These are phyloP conservation scores for Rugalucina vietnamica DNA, from an alignment of 2,888 invertebrate genomes.

Conservation along the genomic window DNA sequence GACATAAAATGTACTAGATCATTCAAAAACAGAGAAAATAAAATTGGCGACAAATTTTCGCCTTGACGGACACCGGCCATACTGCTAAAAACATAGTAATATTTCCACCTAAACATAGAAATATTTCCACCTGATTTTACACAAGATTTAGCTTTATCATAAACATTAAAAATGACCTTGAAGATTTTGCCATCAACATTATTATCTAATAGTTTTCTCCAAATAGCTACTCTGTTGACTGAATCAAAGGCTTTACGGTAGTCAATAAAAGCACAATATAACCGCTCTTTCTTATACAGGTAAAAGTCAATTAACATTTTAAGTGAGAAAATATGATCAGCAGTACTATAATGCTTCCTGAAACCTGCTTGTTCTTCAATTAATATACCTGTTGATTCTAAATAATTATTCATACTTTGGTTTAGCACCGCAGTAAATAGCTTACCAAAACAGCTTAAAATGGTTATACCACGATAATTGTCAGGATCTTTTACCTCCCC, in stretches of 20 bases:
- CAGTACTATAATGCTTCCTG: background rate
- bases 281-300: too few relatives aligned
- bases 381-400: too few relatives aligned
- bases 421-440: too few relatives aligned
- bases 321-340: background rate
- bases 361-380: too few relatives aligned
- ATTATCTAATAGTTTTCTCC: background rate
- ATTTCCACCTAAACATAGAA: background rate
- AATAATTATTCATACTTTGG: too few relatives aligned
- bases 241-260: too few relatives aligned
- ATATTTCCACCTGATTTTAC: background rate
- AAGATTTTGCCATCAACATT: background rate
- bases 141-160: constrained; percentile 8
- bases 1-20: constrained; percentile 1
- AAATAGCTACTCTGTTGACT: background rate
- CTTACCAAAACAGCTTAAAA: too few relatives aligned
- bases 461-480: too few relatives aligned
- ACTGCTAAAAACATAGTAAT: background rate
- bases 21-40: background rate
- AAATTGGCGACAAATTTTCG: background rate
- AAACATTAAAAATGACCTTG: constrained; percentile 2
- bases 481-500: too few relatives aligned
- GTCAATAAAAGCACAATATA: too few relatives aligned
- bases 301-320: too few relatives aligned
- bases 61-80: background rate